Base-by-base conservation (phyloP, 1,140 invertebrate genomes). In the Trichonephila inaurata region DNA sequence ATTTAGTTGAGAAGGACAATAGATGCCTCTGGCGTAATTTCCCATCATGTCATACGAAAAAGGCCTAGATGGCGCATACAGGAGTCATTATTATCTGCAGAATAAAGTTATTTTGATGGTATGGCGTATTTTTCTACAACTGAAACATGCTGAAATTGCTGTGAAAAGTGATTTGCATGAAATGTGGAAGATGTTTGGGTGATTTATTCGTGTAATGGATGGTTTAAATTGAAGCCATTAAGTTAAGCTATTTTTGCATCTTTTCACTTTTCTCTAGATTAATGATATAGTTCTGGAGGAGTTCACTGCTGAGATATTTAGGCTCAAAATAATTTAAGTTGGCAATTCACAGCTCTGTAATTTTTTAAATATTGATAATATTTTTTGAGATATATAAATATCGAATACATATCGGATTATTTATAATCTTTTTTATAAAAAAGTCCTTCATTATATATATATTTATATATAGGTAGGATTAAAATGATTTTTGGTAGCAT, bases 31-130 rank as follows among this genome's bases (percentile, higher is more conserved):
- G 72, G 28, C 72, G 28, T 77, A 77, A 77, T 77, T 77, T 77
- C 72, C 72, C 72, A 77, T 77, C 72, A 77, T 77, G 72, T 77
- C 72, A 77, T 64, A 64, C 21, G 62, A 64, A 64, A 64, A 64
- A 64, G 72, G 14, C 28, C 28, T 33, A 77, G 40, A 40, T 18
- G 14, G 72, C 14, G 10, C 66, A 69, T 69, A 12, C 21, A 69
- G 24, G 66, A 40, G 24, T 33, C 72, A 77, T 77, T 77, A 77
- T 77, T 77, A 77, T 33, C 72, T 40, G 72, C 24, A 77, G 21
- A 77, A 77, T 40, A 77, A 77, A 77, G 16, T 40, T 33, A 33
- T 33, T 77, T 77, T 77, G 72, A 77, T 77, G 33, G 28, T 77
- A 14, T 77, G 10, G 28, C 28, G 72, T 28, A 18, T 33, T 77